Percentiles rank a stretch among this genome's conserved stretches.
phyloP scores from a whole-genome alignment of 2,113 vertebrate genomes.

The Passer domesticus region DNA sequence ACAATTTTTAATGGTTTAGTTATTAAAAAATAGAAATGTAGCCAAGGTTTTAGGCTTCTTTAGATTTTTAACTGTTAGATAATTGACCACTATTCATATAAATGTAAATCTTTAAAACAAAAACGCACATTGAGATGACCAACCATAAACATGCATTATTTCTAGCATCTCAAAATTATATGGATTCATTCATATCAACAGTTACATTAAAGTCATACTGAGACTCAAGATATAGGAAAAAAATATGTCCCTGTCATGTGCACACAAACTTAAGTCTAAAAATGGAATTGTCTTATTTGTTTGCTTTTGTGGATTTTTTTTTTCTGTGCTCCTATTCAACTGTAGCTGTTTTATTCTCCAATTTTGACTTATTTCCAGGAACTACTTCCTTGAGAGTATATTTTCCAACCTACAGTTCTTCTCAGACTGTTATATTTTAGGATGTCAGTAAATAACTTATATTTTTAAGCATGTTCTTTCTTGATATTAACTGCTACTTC shows the following conservation, averaged over 20 bases:
- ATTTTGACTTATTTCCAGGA: neutral
- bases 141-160: neutral
- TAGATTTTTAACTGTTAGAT: neutral
- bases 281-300: neutral
- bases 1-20: neutral
- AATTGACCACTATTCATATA: neutral
- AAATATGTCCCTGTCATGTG: neutral
- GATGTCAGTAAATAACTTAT: neutral
- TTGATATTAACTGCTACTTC: neutral
- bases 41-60: neutral
- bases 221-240: neutral
- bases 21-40: neutral
- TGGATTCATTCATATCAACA: neutral
- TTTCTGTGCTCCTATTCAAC: neutral
- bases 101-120: neutral
- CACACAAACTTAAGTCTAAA: neutral
- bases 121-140: neutral
- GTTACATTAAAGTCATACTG: neutral
- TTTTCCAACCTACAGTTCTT: neutral
- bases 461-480: neutral
- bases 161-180: neutral
- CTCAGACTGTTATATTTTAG: neutral
- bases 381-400: neutral
- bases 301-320: neutral
- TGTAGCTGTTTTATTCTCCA: neutral